Base-by-base conservation (phyloP, 2,797 vertebrate genomes). In the Mustela erminea region DNA sequence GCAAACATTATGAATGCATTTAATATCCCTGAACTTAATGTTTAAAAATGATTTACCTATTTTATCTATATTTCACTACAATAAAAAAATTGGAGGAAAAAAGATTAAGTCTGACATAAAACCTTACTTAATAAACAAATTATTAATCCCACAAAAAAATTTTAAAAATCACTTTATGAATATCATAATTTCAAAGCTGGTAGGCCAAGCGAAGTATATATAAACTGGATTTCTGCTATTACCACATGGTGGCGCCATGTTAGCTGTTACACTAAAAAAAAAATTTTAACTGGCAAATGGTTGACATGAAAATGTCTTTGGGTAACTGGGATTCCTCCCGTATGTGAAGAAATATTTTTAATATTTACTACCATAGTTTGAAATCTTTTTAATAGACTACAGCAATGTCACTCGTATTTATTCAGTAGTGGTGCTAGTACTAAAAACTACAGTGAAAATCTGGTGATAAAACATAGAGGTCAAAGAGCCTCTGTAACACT, bases 271-370 rank as follows among this genome's bases (percentile, higher is more conserved):
- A 52, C 25, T 29, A 68, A 72, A 84, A 95, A 52, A 54, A 10
- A 14, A 43, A 49, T 90, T n/a, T 66, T 72, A 92, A 80, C 13
- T 29, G 25, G n/a, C n/a, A 70, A 95, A 83, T 12, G 23, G 23
- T 32, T 66, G 11, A 15, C 41, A 89, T 43, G 56, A 82, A 89
- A 81, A 49, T 0, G 11, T 75, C 43, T 66, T 49, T 75, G 81
- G n/a, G 46, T 78, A 84, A 95, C 9, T 23, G 49, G 17, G 20
- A 7, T 62, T 91, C 18, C 38, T 64, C 14, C 32, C 35, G 3
- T 72, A 54, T 93, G 25, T 77, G 25, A 93, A 89, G 29, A 95
- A 75, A 18, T 56, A 56, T 58, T 92, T 97, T 97, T 88, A 96
- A 60, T 75, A 93, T 17, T 75, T 80, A 86, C 32, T 56, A 82